Conservation (phyloP, 2,113 vertebrate species). For the Puntigrus tetrazona region DNA sequence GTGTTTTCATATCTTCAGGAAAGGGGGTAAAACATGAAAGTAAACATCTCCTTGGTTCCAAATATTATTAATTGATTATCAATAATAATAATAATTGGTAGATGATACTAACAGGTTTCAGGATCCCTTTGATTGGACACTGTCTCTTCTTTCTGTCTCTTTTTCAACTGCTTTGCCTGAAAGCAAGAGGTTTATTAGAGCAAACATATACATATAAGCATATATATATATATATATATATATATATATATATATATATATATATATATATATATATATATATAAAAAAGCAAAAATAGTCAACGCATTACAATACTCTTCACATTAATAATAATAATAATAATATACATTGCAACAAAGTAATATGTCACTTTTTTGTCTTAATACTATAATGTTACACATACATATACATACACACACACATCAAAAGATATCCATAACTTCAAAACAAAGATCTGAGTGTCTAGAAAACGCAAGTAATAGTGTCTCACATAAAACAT, state of each 20-base stretch:
- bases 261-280: too few relatives aligned
- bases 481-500: not conserved
- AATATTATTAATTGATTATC: not conserved
- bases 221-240: too few relatives aligned
- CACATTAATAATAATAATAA: not conserved
- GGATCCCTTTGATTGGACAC: slow-evolving; percentile 58
- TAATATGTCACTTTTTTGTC: not conserved
- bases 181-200: slow-evolving; percentile 66
- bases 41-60: not conserved
- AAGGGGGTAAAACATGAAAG: not conserved
- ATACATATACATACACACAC: too few relatives aligned
- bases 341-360: not conserved
- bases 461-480: not conserved
- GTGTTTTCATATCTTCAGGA: not conserved
- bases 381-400: too few relatives aligned
- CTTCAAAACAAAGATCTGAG: not conserved
- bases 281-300: not conserved
- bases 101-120: slow-evolving; percentile 49
- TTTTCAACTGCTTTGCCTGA: slow-evolving; percentile 52
- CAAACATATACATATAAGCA: too few relatives aligned
- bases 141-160: slow-evolving; percentile 65
- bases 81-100: not conserved
- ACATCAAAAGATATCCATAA: not conserved
- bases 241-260: too few relatives aligned
- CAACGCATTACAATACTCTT: not conserved